Base-by-base conservation (phyloP, 30 jellyfish, hydroid and myxozoan species). In the Hydractinia symbiolongicarpus region DNA sequence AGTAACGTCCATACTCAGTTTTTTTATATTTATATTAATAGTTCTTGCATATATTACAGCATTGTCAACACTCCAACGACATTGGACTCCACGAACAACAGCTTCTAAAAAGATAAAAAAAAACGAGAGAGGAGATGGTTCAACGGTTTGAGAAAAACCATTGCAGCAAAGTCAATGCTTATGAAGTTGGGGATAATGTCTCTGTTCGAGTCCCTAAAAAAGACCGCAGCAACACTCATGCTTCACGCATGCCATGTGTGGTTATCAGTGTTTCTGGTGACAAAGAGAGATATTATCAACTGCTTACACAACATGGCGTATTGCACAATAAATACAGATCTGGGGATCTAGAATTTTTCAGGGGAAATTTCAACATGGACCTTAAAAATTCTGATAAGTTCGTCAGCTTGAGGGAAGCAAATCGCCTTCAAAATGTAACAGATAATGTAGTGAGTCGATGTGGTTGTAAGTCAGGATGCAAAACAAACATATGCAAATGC, bases 101-200 rank as follows among this genome's bases (percentile, higher is more conserved):
- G n/a, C n/a, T n/a, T n/a, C n/a, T n/a, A n/a, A n/a, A n/a, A n/a
- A 57, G 68, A 57, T 9, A 57, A 57, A 57, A n/a, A n/a, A 57
- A 62, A 62, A 50, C 73, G 30, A 40, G 73, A 62, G 30, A 62
- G 30, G 5, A 40, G 9, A 62, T 62, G 73, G 73, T 62, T 62
- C 73, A 50, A 15, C 73, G 73, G 16, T 62, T 62, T 62, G 73
- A 62, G 50, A 62, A 62, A 50, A 62, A 9, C 7, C 73, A 62
- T 50, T 15, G 30, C 50, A 15, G 50, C 7, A 5, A 62, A 62
- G 73, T 62, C 8, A 62, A 62, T 62, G 16, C 16, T 62, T 74
- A 49, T 74, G 21, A 40, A 49, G 83, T 74, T 74, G 83, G 83
- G 49, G 83, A 74, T 70, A 74, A 74, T 74, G 83, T 51, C 54